Base-by-base conservation (phyloP, 1,140 invertebrate species). In the Anoplolepis gracilipes region DNA sequence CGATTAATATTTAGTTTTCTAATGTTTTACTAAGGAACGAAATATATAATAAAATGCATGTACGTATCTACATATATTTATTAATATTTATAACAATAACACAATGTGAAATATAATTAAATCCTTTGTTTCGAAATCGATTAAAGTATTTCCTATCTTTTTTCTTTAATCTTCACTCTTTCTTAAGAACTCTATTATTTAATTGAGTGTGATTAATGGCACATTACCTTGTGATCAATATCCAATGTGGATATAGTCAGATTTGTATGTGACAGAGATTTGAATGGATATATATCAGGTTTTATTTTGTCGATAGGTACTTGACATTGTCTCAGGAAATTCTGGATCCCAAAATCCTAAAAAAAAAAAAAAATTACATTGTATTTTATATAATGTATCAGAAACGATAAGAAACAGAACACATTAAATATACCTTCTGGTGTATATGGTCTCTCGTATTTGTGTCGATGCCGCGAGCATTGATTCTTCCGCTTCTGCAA, bases 391-490 rank as follows among this genome's bases (percentile, higher is more conserved):
- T 49, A 16, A 57, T 67, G 30, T 61, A 55, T 55, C 19, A 64
- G 33, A 55, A 46, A 0, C 0, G 0, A 64, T 30, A 4, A 33
- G 49, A 59, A 16, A 19, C 53, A 88, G 53, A 16, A 19, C 53
- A 88, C 8, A 89, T 61, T 42, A 59, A 59, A 79, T 86, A 42
- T 93, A 94, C 94, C 94, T 85, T 87, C 91, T 49, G 95, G 95
- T 39, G 95, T 95, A 36, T 89, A 85, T 22, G 91, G 79, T 28
- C 90, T 86, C 55, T 92, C 82, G 78, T 92, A 94, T 86, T 92
- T 94, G 61, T 92, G 93, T 86, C 93, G 92, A 75, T 96, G 95
- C 55, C 93, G 93, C 8, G 95, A 96, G 90, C 95, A 96, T 39
- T 92, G 79, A 87, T 95, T 93, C 87, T 92, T 93, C 1, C 89